Evolutionary conservation across 1,140 invertebrate species (phyloP).

Genomic region (Zaprionus gabonicus): DNA sequence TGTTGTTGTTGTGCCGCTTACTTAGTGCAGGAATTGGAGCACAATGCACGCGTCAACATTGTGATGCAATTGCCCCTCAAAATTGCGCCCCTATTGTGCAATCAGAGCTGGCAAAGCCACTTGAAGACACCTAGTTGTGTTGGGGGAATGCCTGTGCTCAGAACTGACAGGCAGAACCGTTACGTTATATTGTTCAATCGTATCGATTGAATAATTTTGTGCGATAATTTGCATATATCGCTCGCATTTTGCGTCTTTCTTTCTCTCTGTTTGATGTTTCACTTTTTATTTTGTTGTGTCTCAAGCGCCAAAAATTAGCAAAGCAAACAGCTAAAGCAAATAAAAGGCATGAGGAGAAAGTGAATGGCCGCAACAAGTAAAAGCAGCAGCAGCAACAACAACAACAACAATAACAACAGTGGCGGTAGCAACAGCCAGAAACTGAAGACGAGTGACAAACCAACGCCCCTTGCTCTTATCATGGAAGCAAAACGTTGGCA

Average conservation of each 20-base stretch:
- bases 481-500: constrained; percentile 30
- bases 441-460: constrained; percentile 62
- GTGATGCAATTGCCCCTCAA: constrained; percentile 28
- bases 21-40: constrained; percentile 50
- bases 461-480: constrained; percentile 60
- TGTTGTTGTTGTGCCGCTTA: constrained; percentile 16
- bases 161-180: constrained; percentile 2
- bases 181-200: constrained; percentile 3
- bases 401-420: not conserved
- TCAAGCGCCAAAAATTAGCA: constrained; percentile 65
- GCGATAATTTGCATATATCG: constrained; percentile 59
- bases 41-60: constrained; percentile 32
- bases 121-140: not conserved
- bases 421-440: constrained; percentile 7
- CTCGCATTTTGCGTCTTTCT: constrained; percentile 4
- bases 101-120: not conserved
- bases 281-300: constrained; percentile 46
- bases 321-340: constrained; percentile 69
- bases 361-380: constrained; percentile 77
- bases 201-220: constrained; percentile 62
- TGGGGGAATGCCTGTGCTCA: not conserved
- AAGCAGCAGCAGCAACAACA: constrained; percentile 51
- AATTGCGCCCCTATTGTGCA: constrained; percentile 28
- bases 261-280: constrained; percentile 49
- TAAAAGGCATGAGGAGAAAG: constrained; percentile 67